These are phyloP conservation scores for Buathra laborator DNA, from an alignment of 2,888 invertebrate genomes.

Conservation along the genomic window DNA sequence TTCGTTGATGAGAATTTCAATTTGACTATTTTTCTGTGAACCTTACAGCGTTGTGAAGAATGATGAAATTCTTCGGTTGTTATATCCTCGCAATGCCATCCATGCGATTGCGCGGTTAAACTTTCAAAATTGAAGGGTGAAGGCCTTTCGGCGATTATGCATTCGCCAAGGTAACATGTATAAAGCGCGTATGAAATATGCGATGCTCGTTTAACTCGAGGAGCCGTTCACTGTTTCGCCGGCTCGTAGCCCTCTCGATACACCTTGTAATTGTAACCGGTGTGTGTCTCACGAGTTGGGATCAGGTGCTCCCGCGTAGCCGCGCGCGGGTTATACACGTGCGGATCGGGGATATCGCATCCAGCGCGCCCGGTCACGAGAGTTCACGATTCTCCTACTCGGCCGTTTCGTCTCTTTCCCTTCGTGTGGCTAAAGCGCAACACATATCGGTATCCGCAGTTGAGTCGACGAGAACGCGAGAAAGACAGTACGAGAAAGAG, in stretches of 20 bases:
- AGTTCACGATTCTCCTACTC: slow-evolving; percentile 62
- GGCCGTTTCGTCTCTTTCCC: slow-evolving; percentile 18
- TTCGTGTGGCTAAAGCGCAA: slow-evolving; percentile 15
- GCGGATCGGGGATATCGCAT: slow-evolving; percentile 55
- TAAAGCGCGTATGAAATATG: slow-evolving; percentile 10
- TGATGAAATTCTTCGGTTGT: no score
- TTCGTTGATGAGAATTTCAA: not conserved
- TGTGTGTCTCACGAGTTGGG: slow-evolving; percentile 38
- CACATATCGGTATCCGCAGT: slow-evolving; percentile 23
- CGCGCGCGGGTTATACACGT: slow-evolving; percentile 41
- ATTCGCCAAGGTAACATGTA: not conserved
- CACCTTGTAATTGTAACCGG: slow-evolving; percentile 58
- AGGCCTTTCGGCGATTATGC: slow-evolving; percentile 23
- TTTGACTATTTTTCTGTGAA: no score
- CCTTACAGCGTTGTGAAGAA: no score
- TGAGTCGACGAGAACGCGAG: slow-evolving; percentile 37
- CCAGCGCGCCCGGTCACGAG: slow-evolving; percentile 62
- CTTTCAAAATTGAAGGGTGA: slow-evolving; percentile 10
- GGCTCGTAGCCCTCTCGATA: slow-evolving; percentile 22
- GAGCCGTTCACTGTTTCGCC: slow-evolving; percentile 25
- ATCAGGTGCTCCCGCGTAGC: slow-evolving; percentile 60
- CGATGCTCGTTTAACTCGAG: slow-evolving; percentile 6
- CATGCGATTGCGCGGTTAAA: not conserved
- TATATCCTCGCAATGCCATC: no score
- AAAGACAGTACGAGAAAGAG: slow-evolving; percentile 6